Conservation (phyloP, 2,797 vertebrate species). For the Poliocrania exsul region DNA sequence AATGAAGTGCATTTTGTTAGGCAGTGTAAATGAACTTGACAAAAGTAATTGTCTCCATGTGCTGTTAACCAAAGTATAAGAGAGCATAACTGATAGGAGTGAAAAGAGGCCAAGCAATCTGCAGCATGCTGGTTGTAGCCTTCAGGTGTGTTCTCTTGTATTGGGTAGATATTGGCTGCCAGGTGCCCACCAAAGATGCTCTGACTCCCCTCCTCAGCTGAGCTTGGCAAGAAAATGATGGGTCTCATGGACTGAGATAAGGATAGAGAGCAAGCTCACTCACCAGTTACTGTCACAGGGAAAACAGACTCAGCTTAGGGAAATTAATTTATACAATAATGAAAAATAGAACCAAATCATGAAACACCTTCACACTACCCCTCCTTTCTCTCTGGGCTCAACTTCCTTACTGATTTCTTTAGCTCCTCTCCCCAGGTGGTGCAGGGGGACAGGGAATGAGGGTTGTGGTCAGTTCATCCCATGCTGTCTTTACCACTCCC, state of each 20-base stretch:
- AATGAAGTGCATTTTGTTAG: background rate
- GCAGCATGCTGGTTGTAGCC: background rate
- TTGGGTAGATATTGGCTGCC: background rate
- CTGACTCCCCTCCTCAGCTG: background rate
- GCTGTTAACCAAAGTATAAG: background rate
- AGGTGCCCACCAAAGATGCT: rapidly evolving
- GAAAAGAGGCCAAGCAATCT: background rate
- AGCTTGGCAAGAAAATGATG: rapidly evolving
- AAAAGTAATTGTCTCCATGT: background rate
- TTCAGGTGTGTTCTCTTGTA: background rate
- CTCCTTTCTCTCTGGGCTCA: background rate
- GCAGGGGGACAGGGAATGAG: rapidly evolving
- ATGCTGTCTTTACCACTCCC: background rate
- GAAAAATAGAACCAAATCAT: background rate
- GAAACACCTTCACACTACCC: rapidly evolving
- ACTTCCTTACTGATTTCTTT: background rate
- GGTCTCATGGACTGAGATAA: rapidly evolving
- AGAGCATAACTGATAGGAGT: background rate
- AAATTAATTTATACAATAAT: background rate
- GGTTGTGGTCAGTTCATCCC: background rate
- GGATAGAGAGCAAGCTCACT: background rate
- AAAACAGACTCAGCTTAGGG: background rate
- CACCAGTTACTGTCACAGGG: background rate
- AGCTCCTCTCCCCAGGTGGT: rapidly evolving
- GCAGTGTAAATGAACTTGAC: background rate